Percentiles rank a stretch among this genome's conserved stretches.
Evolutionary conservation across 2,888 invertebrate species (phyloP).

Genomic region (Agriotes lineatus): DNA sequence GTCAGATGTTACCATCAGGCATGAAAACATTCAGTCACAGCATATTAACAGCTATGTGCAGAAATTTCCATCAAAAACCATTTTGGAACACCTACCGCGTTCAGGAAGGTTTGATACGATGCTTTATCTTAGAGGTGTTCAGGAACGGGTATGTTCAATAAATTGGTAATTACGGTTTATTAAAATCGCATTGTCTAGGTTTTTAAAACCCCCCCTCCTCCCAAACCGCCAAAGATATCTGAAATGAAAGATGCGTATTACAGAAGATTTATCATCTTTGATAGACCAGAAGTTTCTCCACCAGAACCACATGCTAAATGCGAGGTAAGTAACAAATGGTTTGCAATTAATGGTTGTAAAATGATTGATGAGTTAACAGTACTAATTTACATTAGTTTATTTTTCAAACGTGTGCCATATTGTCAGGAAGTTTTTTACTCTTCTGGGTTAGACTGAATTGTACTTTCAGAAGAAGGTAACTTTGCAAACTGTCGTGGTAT

Average conservation of each 20-base stretch:
- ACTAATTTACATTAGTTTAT: too few relatives aligned
- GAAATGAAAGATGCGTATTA: constrained; percentile 59
- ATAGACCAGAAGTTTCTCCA: constrained; percentile 49
- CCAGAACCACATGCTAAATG: constrained; percentile 55
- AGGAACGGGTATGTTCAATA: constrained; percentile 55
- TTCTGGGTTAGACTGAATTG: too few relatives aligned
- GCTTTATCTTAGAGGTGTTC: constrained; percentile 52
- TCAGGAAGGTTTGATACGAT: constrained; percentile 42
- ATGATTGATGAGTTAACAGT: too few relatives aligned
- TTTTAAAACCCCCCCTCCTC: constrained; percentile 57
- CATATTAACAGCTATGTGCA: constrained; percentile 48
- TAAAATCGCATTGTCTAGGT: constrained; percentile 46
- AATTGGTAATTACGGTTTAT: neutral
- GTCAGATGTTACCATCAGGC: constrained; percentile 52
- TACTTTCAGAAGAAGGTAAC: too few relatives aligned
- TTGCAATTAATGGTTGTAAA: too few relatives aligned
- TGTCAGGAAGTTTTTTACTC: too few relatives aligned
- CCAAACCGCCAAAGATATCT: constrained; percentile 50
- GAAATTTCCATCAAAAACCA: constrained; percentile 49
- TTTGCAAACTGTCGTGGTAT: too few relatives aligned
- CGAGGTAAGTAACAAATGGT: constrained; percentile 54
- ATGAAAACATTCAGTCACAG: constrained; percentile 51
- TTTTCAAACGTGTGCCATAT: too few relatives aligned
- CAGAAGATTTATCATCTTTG: constrained; percentile 38
- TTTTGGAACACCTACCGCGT: constrained; percentile 42